phyloP scores from a whole-genome alignment of 2,888 invertebrate species.

The Lamellibrachia columna region DNA sequence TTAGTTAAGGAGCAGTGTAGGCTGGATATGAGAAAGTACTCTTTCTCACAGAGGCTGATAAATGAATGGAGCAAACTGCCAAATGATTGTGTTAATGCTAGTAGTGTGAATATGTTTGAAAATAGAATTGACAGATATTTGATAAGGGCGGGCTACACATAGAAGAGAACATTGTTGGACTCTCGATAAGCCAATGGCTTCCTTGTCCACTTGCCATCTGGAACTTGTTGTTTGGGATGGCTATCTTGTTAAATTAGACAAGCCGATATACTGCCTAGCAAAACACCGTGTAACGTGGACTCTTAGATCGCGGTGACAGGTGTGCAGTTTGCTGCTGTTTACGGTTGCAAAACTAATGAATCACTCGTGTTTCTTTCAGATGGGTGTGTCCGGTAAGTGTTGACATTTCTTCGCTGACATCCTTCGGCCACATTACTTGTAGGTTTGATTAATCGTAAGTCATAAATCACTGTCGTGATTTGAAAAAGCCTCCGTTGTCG shows the following conservation, averaged over 20 bases:
- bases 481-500: background rate
- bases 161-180: no score
- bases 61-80: no score
- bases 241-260: background rate
- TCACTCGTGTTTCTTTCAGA: background rate
- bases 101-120: no score
- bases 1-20: no score
- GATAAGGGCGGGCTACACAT: no score
- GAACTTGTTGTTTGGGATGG: background rate
- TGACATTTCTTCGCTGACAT: background rate
- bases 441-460: background rate
- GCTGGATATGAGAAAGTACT: no score
- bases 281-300: background rate
- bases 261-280: background rate
- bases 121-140: no score
- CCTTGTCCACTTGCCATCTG: no score
- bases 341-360: background rate
- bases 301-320: background rate
- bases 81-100: no score
- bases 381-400: background rate
- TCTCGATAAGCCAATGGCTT: no score
- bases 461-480: background rate
- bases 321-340: background rate
- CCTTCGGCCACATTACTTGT: background rate
- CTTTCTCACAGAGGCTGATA: no score